phyloP scores from a whole-genome alignment of 2,888 invertebrate species.

The Punctoribates punctum region DNA sequence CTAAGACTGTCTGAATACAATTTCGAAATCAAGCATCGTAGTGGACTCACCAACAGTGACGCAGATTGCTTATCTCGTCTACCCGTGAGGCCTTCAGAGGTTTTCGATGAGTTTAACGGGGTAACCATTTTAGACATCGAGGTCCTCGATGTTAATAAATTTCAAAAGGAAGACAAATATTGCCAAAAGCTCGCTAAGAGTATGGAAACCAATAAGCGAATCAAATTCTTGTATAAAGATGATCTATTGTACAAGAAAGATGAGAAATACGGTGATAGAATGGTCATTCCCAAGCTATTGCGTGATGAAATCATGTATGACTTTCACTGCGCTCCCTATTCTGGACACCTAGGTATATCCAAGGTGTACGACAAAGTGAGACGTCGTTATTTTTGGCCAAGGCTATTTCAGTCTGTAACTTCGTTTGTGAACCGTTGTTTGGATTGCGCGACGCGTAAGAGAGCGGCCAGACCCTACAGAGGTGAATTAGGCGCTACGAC shows the following conservation, averaged over 20 bases:
- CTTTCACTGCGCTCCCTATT: not conserved
- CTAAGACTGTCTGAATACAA: constrained; percentile 53
- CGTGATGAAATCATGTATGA: not conserved
- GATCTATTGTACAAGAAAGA: not conserved
- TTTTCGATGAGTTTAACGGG: not conserved
- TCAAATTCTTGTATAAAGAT: not conserved
- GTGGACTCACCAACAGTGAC: constrained; percentile 52
- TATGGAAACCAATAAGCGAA: not conserved
- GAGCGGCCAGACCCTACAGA: not conserved
- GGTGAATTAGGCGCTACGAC: not conserved
- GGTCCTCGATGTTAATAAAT: not conserved
- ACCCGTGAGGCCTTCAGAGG: constrained; percentile 2
- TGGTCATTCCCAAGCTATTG: constrained; percentile 13
- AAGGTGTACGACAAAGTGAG: not conserved
- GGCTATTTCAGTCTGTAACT: not conserved
- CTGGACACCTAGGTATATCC: constrained; percentile 13
- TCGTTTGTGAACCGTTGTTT: not conserved
- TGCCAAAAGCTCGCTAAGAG: not conserved
- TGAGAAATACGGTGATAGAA: no score
- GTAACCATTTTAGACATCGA: not conserved
- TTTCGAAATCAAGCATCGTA: constrained; percentile 52
- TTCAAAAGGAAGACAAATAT: constrained; percentile 1
- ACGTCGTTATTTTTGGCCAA: constrained; percentile 9
- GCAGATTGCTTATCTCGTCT: constrained; percentile 54
- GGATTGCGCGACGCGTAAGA: not conserved